Percentiles rank a stretch among this genome's conserved stretches.
Conservation (phyloP, 2,888 invertebrate species). For the Alloscopus bannaensis region DNA sequence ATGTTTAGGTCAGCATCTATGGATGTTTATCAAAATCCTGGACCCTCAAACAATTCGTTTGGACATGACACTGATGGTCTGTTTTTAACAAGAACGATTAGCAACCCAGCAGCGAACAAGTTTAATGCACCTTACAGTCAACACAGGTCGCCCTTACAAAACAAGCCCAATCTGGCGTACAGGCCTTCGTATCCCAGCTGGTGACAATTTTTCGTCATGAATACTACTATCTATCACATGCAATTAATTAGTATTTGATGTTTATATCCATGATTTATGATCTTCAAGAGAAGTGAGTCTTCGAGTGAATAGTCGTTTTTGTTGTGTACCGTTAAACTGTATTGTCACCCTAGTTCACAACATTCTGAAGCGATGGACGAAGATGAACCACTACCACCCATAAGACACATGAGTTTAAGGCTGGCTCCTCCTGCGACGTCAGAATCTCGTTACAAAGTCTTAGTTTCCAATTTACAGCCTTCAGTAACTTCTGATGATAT, state of each 20-base stretch:
- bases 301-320: not conserved
- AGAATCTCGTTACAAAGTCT: constrained; percentile 83
- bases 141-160: constrained; percentile 61
- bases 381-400: constrained; percentile 64
- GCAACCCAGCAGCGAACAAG: constrained; percentile 67
- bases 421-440: constrained; percentile 57
- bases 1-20: constrained; percentile 53
- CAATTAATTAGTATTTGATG: no score
- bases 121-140: constrained; percentile 43
- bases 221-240: no score
- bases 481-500: constrained; percentile 94
- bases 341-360: constrained; percentile 56
- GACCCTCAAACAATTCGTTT: constrained; percentile 45
- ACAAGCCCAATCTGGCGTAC: constrained; percentile 64
- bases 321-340: constrained; percentile 32
- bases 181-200: constrained; percentile 58
- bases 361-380: constrained; percentile 67
- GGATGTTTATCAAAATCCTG: constrained; percentile 26
- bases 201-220: no score
- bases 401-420: constrained; percentile 66
- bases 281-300: no score
- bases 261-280: no score
- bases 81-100: constrained; percentile 70
- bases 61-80: constrained; percentile 52
- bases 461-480: constrained; percentile 91